A percentile compares a stretch with the other conserved stretches of the same genome.
Evolutionary conservation across 92 coral and sea anemone genomes (phyloP).

Genomic region (Blastomussa wellsi): DNA sequence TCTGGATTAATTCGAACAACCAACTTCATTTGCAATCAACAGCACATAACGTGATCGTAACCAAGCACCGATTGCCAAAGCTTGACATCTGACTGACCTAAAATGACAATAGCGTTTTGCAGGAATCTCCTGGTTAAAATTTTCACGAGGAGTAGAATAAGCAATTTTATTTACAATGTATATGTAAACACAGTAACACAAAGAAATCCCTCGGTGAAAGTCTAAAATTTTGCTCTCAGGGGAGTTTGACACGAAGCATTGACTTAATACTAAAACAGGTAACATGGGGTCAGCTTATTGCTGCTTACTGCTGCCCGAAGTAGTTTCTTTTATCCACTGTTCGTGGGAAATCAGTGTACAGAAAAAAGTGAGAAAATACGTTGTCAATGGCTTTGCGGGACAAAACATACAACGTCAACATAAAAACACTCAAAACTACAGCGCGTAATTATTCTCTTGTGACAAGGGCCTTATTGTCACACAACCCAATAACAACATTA

Average conservation of each 20-base stretch:
- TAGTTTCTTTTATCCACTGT: neutral
- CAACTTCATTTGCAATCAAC: neutral
- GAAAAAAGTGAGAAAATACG: constrained; percentile 11
- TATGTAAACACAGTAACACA: constrained; percentile 23
- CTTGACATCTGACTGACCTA: neutral
- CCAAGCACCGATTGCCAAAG: neutral
- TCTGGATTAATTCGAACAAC: neutral
- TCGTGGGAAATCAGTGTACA: neutral
- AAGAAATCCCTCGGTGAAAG: constrained; percentile 7
- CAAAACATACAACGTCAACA: constrained; percentile 46
- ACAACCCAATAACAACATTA: constrained; percentile 61
- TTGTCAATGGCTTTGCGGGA: constrained; percentile 24
- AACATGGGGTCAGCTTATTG: neutral
- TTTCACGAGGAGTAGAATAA: constrained; percentile 36
- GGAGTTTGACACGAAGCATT: constrained; percentile 1
- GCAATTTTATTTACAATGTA: constrained; percentile 17
- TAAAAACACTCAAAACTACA: constrained; percentile 25
- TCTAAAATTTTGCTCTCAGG: neutral
- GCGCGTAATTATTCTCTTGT: constrained; percentile 19
- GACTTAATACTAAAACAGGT: constrained; percentile 23
- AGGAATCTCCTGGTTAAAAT: constrained; percentile 19
- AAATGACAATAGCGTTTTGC: neutral
- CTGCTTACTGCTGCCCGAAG: neutral
- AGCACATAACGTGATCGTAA: neutral
- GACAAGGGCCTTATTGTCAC: constrained; percentile 35